A percentile compares a stretch with the other conserved stretches of the same genome.
Evolutionary conservation across 1,140 invertebrate genomes (phyloP).

Genomic region (Trissolcus basalis): DNA sequence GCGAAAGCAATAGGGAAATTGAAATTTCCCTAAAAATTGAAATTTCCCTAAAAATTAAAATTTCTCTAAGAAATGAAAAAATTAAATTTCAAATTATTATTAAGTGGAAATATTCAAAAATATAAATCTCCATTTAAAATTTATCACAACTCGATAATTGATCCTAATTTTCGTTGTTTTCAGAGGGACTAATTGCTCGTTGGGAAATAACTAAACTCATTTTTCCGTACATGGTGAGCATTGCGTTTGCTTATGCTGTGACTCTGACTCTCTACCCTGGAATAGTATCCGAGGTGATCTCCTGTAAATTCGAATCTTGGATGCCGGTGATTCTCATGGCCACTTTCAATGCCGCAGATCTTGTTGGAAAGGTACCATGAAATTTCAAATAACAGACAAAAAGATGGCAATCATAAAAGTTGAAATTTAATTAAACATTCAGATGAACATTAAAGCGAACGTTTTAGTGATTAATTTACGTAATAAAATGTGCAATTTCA

Average conservation of each 20-base stretch:
- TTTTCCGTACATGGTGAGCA: conserved; percentile 92
- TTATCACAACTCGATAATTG: too few relatives aligned
- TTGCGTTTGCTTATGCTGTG: conserved; percentile 90
- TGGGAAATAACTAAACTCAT: conserved; percentile 87
- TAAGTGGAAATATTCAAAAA: too few relatives aligned
- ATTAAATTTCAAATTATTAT: conserved; percentile 6
- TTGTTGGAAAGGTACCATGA: conserved; percentile 86
- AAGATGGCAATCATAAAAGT: not conserved
- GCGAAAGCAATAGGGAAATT: too few relatives aligned
- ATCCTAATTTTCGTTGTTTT: conserved; percentile 4
- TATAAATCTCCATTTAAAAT: too few relatives aligned
- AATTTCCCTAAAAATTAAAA: too few relatives aligned
- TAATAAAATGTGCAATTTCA: conserved; percentile 69
- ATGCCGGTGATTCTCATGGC: conserved; percentile 95
- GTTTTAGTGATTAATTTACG: too few relatives aligned
- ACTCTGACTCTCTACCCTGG: conserved; percentile 92
- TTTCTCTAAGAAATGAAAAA: too few relatives aligned
- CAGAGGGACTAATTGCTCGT: conserved; percentile 82
- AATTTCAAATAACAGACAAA: not conserved
- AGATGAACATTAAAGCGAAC: too few relatives aligned
- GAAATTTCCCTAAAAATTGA: too few relatives aligned
- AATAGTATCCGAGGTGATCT: conserved; percentile 90
- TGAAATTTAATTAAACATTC: too few relatives aligned
- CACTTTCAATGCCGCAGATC: conserved; percentile 89
- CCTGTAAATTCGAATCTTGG: conserved; percentile 88